Evolutionary conservation across 2,113 vertebrate genomes (phyloP).

Genomic region (Castor canadensis): DNA sequence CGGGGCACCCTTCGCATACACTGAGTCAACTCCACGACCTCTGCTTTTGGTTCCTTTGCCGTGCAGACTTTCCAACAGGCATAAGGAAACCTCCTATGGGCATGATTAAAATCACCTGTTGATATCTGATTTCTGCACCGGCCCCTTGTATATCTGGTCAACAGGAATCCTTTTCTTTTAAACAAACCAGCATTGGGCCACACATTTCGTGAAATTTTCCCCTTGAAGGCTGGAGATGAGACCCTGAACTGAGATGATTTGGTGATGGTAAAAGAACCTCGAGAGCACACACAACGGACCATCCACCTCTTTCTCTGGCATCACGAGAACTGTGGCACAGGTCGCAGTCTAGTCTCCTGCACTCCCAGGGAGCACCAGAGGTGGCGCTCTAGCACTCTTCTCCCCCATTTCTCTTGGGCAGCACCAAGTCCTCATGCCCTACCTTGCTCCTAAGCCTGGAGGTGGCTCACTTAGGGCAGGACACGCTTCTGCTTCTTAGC

Average conservation of each 20-base stretch:
- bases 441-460: background rate
- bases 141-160: background rate
- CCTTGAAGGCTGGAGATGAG: background rate
- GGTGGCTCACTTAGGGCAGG: accelerated
- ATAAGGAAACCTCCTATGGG: background rate
- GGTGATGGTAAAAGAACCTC: accelerated
- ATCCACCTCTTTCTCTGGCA: accelerated
- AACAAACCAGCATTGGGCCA: background rate
- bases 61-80: background rate
- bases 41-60: background rate
- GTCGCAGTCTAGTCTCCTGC: too few species aligned
- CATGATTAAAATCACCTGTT: background rate
- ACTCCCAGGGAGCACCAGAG: background rate
- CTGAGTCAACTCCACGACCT: accelerated
- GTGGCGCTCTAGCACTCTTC: accelerated
- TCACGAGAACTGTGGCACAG: accelerated
- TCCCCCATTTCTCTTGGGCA: too few species aligned
- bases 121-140: background rate
- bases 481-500: accelerated
- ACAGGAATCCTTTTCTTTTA: background rate
- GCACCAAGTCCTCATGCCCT: accelerated
- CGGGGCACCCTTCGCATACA: too few species aligned
- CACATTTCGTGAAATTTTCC: background rate
- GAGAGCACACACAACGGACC: background rate
- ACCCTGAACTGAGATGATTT: background rate